These are phyloP conservation scores for Dichetophora obliterata DNA, from an alignment of 2,888 invertebrate species.

Conservation along the genomic window DNA sequence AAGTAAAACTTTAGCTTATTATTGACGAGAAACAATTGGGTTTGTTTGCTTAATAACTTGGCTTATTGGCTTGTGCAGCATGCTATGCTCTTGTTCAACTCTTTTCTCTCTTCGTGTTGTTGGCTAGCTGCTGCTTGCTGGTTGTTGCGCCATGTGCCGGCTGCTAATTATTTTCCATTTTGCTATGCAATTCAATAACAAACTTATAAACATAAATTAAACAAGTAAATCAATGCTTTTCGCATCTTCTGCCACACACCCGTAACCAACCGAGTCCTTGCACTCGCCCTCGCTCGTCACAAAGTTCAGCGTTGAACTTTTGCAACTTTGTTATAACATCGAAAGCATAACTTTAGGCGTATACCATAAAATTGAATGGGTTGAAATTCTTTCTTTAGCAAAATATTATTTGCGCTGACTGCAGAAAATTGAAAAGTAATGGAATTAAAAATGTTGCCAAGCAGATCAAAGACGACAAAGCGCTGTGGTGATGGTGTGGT, in stretches of 20 bases:
- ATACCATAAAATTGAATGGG: slow-evolving; percentile 22
- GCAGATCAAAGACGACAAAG: too few species aligned
- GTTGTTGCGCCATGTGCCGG: not conserved
- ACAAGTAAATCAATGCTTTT: slow-evolving; percentile 16
- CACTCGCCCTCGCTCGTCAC: too few species aligned
- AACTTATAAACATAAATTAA: slow-evolving; percentile 16
- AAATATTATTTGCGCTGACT: not conserved
- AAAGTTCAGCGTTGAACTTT: not conserved
- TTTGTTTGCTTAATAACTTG: slow-evolving; percentile 19
- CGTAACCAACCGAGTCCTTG: too few species aligned
- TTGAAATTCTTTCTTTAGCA: not conserved
- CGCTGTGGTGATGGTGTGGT: too few species aligned
- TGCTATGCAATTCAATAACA: slow-evolving; percentile 24
- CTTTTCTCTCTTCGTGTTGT: not conserved
- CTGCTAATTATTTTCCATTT: slow-evolving; percentile 23
- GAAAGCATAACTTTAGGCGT: slow-evolving; percentile 12
- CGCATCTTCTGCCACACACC: not conserved
- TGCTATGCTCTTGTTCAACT: not conserved
- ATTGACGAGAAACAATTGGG: slow-evolving; percentile 5
- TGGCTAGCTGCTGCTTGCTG: not conserved
- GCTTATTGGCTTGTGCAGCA: not conserved
- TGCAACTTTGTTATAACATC: slow-evolving; percentile 1
- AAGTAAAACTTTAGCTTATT: slow-evolving; percentile 15
- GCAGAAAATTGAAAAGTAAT: not conserved
- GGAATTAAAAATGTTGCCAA: too few species aligned